Conservation (phyloP, 2,797 vertebrate species). For the Pantherophis vulpinus region DNA sequence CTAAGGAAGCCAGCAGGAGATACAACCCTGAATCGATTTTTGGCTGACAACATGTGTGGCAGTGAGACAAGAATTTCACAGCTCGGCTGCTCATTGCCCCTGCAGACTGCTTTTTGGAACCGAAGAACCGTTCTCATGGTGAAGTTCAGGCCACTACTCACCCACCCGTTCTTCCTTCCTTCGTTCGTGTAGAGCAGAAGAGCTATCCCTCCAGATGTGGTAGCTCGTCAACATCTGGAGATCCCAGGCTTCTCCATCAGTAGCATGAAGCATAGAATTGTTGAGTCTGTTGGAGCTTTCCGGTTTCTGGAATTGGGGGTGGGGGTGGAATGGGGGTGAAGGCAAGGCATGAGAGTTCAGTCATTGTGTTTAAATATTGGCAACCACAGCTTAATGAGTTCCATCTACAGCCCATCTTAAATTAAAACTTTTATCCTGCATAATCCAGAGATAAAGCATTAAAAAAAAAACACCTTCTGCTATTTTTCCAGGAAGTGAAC, state of each 20-base stretch:
- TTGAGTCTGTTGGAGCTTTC: background rate
- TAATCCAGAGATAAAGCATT: background rate
- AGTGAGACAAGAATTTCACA: background rate
- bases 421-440: background rate
- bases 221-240: background rate
- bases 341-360: background rate
- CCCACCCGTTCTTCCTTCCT: background rate
- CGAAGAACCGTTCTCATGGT: background rate
- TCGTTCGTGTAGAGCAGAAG: background rate
- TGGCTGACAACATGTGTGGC: constrained; percentile 26
- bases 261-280: background rate
- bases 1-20: constrained; percentile 20
- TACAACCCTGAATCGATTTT: constrained; percentile 37
- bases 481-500: background rate
- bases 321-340: no score
- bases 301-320: background rate
- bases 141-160: background rate
- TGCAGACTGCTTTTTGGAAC: background rate
- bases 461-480: background rate
- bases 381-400: background rate
- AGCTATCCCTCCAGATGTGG: background rate
- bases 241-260: background rate
- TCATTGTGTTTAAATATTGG: background rate
- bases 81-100: background rate
- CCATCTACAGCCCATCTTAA: background rate